These are phyloP conservation scores for Scomberomorus guttatus DNA, from an alignment of 2,797 vertebrate species.

Conservation along the genomic window DNA sequence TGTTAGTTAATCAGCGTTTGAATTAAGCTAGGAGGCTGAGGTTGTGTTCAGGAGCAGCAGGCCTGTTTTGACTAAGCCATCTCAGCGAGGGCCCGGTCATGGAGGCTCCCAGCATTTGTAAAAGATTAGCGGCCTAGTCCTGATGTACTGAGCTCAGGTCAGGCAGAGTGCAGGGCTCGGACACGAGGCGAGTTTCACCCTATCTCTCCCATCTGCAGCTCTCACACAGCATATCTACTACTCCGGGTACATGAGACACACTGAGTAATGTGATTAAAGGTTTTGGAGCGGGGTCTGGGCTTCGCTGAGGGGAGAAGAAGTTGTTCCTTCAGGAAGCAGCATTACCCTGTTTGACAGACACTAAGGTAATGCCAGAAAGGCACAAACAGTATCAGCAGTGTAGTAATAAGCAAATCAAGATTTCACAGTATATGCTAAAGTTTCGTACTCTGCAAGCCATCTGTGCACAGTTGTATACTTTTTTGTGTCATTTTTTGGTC, in stretches of 20 bases:
- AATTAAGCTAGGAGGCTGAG: conserved; percentile 72
- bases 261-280: conserved; percentile 81
- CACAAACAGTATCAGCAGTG: conserved; percentile 28
- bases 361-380: conserved; percentile 53
- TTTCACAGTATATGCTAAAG: not conserved
- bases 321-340: conserved; percentile 54
- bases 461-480: conserved; percentile 35
- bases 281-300: conserved; percentile 50
- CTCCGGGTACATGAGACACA: conserved; percentile 68
- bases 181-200: conserved; percentile 56
- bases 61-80: conserved; percentile 87
- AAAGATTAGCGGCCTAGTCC: conserved; percentile 84
- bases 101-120: conserved; percentile 88
- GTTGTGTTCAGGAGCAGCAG: conserved; percentile 75
- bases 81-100: conserved; percentile 79
- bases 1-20: conserved; percentile 85
- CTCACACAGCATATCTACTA: conserved; percentile 65
- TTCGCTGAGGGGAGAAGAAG: conserved; percentile 51
- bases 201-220: conserved; percentile 78
- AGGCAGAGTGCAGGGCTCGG: conserved; percentile 80
- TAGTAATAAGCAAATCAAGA: conserved; percentile 47
- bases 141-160: conserved; percentile 81
- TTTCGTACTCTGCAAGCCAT: conserved; percentile 18
- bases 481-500: conserved; percentile 57
- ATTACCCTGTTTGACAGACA: conserved; percentile 57